Base-by-base conservation (phyloP, 2,797 vertebrate genomes). In the Sphaeramia orbicularis region DNA sequence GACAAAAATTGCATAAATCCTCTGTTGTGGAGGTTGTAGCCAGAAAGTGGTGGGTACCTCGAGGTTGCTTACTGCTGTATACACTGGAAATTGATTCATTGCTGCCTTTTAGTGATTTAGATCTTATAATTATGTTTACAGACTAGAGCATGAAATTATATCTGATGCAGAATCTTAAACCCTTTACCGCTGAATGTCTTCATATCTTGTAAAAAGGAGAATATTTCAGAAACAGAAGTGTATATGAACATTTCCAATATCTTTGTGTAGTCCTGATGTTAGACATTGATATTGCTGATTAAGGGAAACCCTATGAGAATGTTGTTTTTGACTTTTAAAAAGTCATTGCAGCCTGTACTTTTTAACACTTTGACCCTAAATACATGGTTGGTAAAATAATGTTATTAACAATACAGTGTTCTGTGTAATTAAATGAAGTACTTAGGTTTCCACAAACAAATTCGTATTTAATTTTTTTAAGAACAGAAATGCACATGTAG, bases 301-400 rank as follows among this genome's bases (percentile, higher is more conserved):
- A 42, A 35, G 50, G 12, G 14, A 6, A 43, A 15, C 16, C 18
- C 10, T 18, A 27, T 30, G 21, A 18, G 6, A 54, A 38, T 45
- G 4, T 21, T 13, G n/a, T 38, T 27, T 64, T 37, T 11, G 42
- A 49, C 18, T 24, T 62, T 24, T 44, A 9, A 40, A n/a, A 56
- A 6, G 13, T 15, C 2, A 9, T 48, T 57, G 14, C n/a, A 42
- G 40, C 1, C 14, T n/a, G 4, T n/a, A 7, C n/a, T 42, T 42
- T 41, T 42, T 14, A 13, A 13, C 5, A 14, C 38, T 4, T 41
- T 41, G 42, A n/a, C 4, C 40, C 2, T 42, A 42, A 42, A 42
- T 15, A 42, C 40, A 7, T 42, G 7, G 4, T 42, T 42, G 6
- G 6, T 6, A n/a, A 6, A 42, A n/a, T 42, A 14, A 42, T n/a